Base-by-base conservation (phyloP, 2,888 invertebrate species). In the Cybosia mesomella region DNA sequence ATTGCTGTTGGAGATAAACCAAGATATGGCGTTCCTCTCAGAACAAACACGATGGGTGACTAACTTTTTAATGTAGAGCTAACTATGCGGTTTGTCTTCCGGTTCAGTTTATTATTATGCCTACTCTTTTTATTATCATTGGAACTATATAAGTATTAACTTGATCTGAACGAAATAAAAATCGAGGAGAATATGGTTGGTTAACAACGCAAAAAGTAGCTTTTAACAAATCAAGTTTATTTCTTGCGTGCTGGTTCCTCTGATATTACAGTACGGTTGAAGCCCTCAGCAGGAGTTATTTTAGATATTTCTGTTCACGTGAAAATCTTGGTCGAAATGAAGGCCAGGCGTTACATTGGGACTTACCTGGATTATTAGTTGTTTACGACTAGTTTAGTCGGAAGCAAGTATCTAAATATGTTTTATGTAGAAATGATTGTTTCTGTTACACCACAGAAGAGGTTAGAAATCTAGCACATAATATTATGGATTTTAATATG, bases 281-380 rank as follows among this genome's bases (percentile, higher is more conserved):
- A 18, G 18, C 18, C 18, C 18, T 43, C 43, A 28, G 28, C 28
- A 43, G 43, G 18, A 43, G 18, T 43, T 43, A 43, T 43, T 28
- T 1, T 18, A 43, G 43, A 43, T 43, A 43, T 43, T 57, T 28
- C 32, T 58, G 64, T 70, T 65, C 65, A 67, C 73, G 70, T 77
- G 68, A 64, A 70, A 66, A 71, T 79, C 75, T 75, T 73, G 75
- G 77, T 75, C 63, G 54, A 36, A 57, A 57, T 59, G 43, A 60
- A 69, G 53, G 67, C 68, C 68, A 36, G 67, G 67, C 65, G 43
- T 64, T 53, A 54, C 63, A 67, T 65, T 21, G 57, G 36, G 22
- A 64, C 53, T 63, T 75, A 75, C 73, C 70, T 72, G 70, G 67
- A 71, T 71, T 74, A 76, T 76, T 72, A 71, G 64, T 58, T 63